Evolutionary conservation across 2,888 invertebrate genomes (phyloP), one percentile per base, ranked within the genome.

Genomic region (Lasius platythorax): DNA sequence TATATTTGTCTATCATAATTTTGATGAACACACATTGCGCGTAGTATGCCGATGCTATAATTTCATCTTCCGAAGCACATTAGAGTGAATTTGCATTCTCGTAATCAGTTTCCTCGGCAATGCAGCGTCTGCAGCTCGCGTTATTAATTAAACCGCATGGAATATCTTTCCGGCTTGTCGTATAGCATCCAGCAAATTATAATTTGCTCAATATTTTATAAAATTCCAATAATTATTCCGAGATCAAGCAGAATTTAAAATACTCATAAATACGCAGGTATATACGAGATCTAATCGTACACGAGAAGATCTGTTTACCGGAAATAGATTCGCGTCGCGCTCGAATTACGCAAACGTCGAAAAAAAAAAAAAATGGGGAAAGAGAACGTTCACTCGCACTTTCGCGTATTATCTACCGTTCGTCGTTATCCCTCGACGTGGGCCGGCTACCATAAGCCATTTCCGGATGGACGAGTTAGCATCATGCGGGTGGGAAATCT

Each of bases 401-500:
- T 93, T 93, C 93, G 87, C 91, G 88, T 84, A 90, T 91, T 93
- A 93, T 93, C 92, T 89, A 66, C 87, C 74, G 85, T 83, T 81
- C 75, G 63, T 87, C 87, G 87, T 87, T 91, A 89, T 91, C 86
- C 87, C 63, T 68, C 72, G 23, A 66, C 30, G 75, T 74, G 43
- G 43, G 66, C 66, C 75, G 83, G 61, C 82, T 86, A 78, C 83
- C 82, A 85, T 88, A 87, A 86, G 84, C 87, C 84, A 90, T 91
- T 91, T 91, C 91, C 91, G 91, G 86, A 88, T 89, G 90, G 87
- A 89, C 85, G 91, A 86, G 88, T 91, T 86, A 90, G 89, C 88
- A 85, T 75, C 72, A 92, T 92, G 92, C 92, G 92, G 92, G 92
- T 84, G 88, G 84, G 87, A 91, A 92, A 94, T 92, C 89, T 92